Evolutionary conservation across 2,113 vertebrate genomes (phyloP), one percentile per base, ranked within the genome.

Genomic region (Ciconia maguari): DNA sequence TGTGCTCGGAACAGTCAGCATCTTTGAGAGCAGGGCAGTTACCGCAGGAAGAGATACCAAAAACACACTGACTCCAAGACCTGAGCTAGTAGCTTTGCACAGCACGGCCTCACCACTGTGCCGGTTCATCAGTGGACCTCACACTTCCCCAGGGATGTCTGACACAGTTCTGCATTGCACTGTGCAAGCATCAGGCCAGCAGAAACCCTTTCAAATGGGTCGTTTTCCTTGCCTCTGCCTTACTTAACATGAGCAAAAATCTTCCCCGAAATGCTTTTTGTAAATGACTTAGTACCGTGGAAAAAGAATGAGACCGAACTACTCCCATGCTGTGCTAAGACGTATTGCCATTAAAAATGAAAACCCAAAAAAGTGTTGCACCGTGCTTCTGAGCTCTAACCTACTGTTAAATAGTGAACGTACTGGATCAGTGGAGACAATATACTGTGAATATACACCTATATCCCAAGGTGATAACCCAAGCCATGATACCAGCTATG

Each of bases 341-440:
- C 65, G 88, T 95, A 83, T 75, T 90, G 81, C 86, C 90, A 66
- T n/a, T 79, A 76, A 69, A 93, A 93, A 87, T 51, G 20, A 89
- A 94, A 92, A 58, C 51, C n/a, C 7, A 11, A 44, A 54, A 4
- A 85, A 74, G 26, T 46, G 66, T 83, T 52, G 84, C 71, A 74
- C 64, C 32, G 18, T 72, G 61, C 70, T 86, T 96, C 94, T 83
- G 71, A 92, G 72, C 75, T 75, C 77, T 90, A 91, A 90, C 52
- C 77, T 92, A 83, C 74, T 19, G 55, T n/a, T 83, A 72, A 61
- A 75, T 19, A 91, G 75, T 82, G 90, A 93, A 64, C 70, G 29
- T 62, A 79, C 36, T 8, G 7, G 61, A 64, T 74, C 77, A 57
- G 81, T 88, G 88, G 70, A 76, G 55, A 86, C 84, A 83, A 74